Evolutionary conservation across 2,888 invertebrate species (phyloP).

Genomic region (Bhutanitis thaidina): DNA sequence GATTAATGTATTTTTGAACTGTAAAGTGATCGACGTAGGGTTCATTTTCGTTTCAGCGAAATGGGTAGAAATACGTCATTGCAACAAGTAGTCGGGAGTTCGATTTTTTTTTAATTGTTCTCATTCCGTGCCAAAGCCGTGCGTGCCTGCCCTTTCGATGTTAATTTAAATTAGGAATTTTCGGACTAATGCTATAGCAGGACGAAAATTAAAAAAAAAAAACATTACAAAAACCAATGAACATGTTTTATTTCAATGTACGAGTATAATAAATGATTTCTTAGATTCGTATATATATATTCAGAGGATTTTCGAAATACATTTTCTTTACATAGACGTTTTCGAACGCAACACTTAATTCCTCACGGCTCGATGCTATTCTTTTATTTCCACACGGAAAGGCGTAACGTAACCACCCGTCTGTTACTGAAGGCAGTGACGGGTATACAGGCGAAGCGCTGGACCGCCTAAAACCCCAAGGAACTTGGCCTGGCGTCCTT

Average conservation of each 20-base stretch:
- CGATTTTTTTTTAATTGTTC: conserved; percentile 10
- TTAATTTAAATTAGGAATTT: conserved; percentile 24
- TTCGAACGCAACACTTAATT: no score
- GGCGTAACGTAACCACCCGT: no score
- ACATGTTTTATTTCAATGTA: not conserved
- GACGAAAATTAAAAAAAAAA: conserved; percentile 8
- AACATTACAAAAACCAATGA: not conserved
- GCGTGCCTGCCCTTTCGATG: conserved; percentile 17
- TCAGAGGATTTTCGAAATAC: no score
- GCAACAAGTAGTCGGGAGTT: not conserved
- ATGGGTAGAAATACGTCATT: not conserved
- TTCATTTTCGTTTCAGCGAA: not conserved
- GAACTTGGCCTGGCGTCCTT: no score
- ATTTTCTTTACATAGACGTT: no score
- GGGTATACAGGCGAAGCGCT: no score
- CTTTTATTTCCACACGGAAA: no score
- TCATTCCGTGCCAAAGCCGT: conserved; percentile 11
- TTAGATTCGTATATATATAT: not conserved
- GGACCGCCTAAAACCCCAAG: no score
- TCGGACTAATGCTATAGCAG: not conserved
- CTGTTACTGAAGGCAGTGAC: no score
- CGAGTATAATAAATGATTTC: not conserved
- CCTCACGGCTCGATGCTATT: no score
- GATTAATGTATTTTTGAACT: conserved; percentile 26
- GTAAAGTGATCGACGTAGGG: not conserved